Percentiles rank a stretch among this genome's conserved stretches.
Conservation (phyloP, 2,888 invertebrate genomes). For the Hesperia comma region DNA sequence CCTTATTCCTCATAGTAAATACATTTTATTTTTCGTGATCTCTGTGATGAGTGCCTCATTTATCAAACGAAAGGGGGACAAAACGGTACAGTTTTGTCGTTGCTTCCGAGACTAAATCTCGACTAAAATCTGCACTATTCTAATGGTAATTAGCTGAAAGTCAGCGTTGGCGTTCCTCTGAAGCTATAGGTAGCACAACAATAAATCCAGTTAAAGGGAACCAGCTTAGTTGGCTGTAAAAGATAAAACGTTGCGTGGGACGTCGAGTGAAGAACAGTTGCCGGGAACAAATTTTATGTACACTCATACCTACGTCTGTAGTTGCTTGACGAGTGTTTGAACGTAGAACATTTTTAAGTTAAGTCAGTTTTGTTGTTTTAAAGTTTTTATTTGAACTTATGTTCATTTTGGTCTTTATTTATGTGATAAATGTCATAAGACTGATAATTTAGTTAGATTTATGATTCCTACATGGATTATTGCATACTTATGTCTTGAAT, state of each 20-base stretch:
- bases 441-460: too few species aligned
- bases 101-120: slow-evolving; percentile 26
- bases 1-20: not conserved
- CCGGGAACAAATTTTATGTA: slow-evolving; percentile 74
- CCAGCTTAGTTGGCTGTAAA: slow-evolving; percentile 68
- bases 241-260: slow-evolving; percentile 80
- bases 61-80: slow-evolving; percentile 23
- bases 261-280: slow-evolving; percentile 66
- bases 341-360: slow-evolving; percentile 4
- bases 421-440: too few species aligned
- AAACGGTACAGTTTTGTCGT: slow-evolving; percentile 29
- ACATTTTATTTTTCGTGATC: not conserved
- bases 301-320: slow-evolving; percentile 54
- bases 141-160: slow-evolving; percentile 74
- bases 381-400: slow-evolving; percentile 9
- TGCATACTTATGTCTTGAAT: too few species aligned
- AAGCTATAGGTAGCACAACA: slow-evolving; percentile 75
- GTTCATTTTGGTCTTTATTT: too few species aligned
- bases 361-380: not conserved
- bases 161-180: slow-evolving; percentile 62
- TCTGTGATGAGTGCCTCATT: slow-evolving; percentile 15
- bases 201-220: slow-evolving; percentile 77
- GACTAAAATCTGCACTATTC: slow-evolving; percentile 51
- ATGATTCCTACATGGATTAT: too few species aligned
- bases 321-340: slow-evolving; percentile 22